Evolutionary conservation across 2,888 invertebrate genomes (phyloP).

Genomic region (Ptycholaimellus sp.): DNA sequence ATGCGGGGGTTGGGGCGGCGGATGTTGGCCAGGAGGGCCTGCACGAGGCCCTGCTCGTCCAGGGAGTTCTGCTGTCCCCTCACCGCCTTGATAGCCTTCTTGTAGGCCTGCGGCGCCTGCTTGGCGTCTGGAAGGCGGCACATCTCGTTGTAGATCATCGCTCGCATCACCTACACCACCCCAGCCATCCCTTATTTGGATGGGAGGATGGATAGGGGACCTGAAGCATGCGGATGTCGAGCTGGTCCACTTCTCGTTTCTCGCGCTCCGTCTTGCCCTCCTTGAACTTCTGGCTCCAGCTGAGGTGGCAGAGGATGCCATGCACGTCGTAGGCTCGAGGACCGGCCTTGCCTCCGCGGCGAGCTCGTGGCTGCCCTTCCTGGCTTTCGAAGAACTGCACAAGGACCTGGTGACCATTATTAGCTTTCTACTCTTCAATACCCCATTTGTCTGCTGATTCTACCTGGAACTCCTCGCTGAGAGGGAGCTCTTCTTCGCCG

Average conservation of each 20-base stretch:
- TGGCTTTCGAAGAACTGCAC: too few relatives aligned
- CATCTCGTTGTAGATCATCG: conserved; percentile 25
- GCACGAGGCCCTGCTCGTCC: conserved; percentile 18
- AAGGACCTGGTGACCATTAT: too few relatives aligned
- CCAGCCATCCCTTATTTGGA: too few relatives aligned
- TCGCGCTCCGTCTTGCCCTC: too few relatives aligned
- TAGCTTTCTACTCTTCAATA: too few relatives aligned
- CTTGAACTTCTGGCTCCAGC: not conserved
- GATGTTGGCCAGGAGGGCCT: conserved; percentile 22
- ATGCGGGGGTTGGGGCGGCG: conserved; percentile 20
- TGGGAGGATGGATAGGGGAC: too few relatives aligned
- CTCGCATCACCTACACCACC: conserved; percentile 21
- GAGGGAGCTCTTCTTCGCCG: not conserved
- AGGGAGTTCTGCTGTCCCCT: conserved; percentile 19
- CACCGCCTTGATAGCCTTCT: not conserved
- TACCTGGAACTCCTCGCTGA: conserved; percentile 4
- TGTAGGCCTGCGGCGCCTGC: conserved; percentile 10
- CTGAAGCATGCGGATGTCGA: conserved; percentile 24
- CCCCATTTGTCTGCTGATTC: too few relatives aligned
- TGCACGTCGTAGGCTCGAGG: not conserved
- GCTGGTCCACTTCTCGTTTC: conserved; percentile 10
- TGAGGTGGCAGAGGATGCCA: conserved; percentile 5
- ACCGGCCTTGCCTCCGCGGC: too few relatives aligned
- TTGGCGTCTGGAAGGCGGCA: conserved; percentile 24
- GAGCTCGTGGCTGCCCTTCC: too few relatives aligned